Conservation (phyloP, 2,113 vertebrate genomes). For the Cepphus grylle region DNA sequence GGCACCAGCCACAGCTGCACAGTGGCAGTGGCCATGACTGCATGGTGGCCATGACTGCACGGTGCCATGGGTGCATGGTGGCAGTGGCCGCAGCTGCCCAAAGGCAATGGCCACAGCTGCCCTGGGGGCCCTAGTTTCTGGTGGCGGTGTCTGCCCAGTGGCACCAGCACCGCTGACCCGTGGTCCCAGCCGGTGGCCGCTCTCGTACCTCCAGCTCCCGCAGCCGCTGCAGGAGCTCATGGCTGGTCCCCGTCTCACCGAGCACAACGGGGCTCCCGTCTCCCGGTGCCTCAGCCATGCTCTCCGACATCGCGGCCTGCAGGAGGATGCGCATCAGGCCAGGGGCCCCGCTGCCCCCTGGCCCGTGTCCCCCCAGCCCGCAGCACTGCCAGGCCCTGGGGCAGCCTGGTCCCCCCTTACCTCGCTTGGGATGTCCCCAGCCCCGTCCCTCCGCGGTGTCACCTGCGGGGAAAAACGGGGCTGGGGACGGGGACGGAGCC, state of each 20-base stretch:
- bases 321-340: not conserved
- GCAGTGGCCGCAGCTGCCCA: not conserved
- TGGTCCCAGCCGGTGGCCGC: not conserved
- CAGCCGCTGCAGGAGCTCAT: conserved; percentile 79
- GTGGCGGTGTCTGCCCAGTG: not conserved
- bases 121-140: not conserved
- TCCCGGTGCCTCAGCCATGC: conserved; percentile 41
- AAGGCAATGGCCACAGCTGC: not conserved
- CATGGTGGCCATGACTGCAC: not conserved
- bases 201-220: conserved; percentile 75
- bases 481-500: not conserved
- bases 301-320: conserved; percentile 70
- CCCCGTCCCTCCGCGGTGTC: not conserved
- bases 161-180: not conserved
- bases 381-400: not conserved
- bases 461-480: not conserved
- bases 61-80: too few relatives aligned
- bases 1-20: not conserved
- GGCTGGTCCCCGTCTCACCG: conserved; percentile 63
- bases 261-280: conserved; percentile 37
- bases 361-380: fast-evolving
- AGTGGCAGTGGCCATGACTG: not conserved
- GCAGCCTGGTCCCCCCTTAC: not conserved
- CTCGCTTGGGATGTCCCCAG: not conserved
- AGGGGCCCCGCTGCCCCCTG: not conserved